Evolutionary conservation across 2,113 vertebrate genomes (phyloP).

Genomic region (Cynopterus brachyotis): DNA sequence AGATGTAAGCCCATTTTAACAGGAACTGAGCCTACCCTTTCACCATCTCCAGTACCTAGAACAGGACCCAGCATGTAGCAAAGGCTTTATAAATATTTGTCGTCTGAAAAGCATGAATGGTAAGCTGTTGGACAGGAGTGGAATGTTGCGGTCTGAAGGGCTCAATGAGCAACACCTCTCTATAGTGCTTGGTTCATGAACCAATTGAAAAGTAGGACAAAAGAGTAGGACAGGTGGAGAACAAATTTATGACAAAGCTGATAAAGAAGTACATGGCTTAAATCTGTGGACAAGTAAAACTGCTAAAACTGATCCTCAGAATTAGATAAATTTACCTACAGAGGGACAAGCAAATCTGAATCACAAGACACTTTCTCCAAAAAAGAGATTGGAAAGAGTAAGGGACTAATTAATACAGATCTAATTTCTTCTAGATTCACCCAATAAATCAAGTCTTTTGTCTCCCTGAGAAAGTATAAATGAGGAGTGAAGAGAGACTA

Average conservation of each 20-base stretch:
- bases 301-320: not conserved
- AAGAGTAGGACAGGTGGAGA: not conserved
- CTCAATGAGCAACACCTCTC: not conserved
- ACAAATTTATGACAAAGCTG: not conserved
- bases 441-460: not conserved
- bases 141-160: not conserved
- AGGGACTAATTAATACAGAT: not conserved
- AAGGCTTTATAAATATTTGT: not conserved
- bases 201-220: not conserved
- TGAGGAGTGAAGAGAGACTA: not conserved
- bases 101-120: not conserved
- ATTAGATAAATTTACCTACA: not conserved
- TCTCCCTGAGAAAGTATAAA: not conserved
- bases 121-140: not conserved
- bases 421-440: not conserved
- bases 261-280: not conserved
- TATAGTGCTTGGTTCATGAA: not conserved
- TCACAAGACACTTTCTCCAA: not conserved
- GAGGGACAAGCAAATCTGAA: not conserved
- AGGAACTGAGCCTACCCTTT: not conserved
- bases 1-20: not conserved
- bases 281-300: not conserved
- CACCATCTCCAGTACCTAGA: not conserved
- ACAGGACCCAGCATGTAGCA: not conserved
- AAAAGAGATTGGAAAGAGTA: not conserved